phyloP scores from a whole-genome alignment of 2,888 invertebrate species.

The Cephus pygmeus region DNA sequence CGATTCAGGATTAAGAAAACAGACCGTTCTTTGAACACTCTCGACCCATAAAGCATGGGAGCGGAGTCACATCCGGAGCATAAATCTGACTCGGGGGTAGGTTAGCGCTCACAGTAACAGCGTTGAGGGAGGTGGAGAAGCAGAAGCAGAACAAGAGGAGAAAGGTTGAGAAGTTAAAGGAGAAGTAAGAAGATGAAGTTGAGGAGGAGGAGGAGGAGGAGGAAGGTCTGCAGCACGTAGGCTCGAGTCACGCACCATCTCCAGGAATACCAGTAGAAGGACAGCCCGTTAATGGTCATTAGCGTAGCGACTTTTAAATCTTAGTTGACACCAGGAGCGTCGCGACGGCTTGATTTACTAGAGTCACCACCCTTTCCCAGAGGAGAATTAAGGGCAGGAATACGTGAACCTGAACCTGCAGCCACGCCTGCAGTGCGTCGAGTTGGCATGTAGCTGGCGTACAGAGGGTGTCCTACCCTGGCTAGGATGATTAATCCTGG shows the following conservation, averaged over 20 bases:
- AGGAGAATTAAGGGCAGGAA: too few species aligned
- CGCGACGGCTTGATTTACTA: slow-evolving; percentile 25
- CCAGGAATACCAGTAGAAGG: slow-evolving; percentile 28
- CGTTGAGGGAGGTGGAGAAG: slow-evolving; percentile 27
- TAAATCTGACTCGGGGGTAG: slow-evolving; percentile 55
- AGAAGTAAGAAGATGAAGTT: slow-evolving; percentile 23
- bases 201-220: slow-evolving; percentile 26
- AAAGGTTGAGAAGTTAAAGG: slow-evolving; percentile 27
- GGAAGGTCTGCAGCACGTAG: slow-evolving; percentile 30
- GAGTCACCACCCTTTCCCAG: too few species aligned
- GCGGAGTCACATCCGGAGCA: slow-evolving; percentile 62
- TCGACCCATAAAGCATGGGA: slow-evolving; percentile 58
- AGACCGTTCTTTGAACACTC: slow-evolving; percentile 42
- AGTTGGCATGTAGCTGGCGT: too few species aligned
- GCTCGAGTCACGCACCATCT: slow-evolving; percentile 10
- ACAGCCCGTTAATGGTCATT: slow-evolving; percentile 60
- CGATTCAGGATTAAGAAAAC: slow-evolving; percentile 21
- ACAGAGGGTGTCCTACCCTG: too few species aligned
- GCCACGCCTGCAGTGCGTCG: too few species aligned
- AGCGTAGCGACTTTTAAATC: slow-evolving; percentile 59
- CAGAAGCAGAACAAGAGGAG: slow-evolving; percentile 24
- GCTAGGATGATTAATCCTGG: too few species aligned
- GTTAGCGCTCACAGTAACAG: slow-evolving; percentile 35
- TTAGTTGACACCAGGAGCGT: slow-evolving; percentile 42
- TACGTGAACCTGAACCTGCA: too few species aligned